Conservation (phyloP, 2,888 invertebrate genomes). For the Cremastinae sp. region DNA sequence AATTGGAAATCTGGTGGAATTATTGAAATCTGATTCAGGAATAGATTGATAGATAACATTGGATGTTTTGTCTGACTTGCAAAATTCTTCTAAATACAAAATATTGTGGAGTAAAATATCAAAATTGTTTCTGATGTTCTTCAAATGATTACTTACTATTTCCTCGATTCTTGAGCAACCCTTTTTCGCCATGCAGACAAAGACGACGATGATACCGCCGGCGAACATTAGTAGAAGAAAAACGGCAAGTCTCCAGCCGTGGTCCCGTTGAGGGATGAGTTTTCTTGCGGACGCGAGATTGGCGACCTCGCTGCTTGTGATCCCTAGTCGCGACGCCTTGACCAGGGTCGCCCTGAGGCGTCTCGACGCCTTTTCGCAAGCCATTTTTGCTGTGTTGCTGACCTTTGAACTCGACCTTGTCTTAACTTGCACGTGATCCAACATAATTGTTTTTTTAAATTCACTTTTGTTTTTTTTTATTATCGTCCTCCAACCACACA, state of each 20-base stretch:
- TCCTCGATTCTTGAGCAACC: conserved; percentile 78
- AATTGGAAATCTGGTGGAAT: too few relatives aligned
- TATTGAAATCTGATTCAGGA: too few relatives aligned
- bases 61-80: too few relatives aligned
- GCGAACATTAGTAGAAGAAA: conserved; percentile 77
- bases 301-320: conserved; percentile 74
- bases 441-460: conserved; percentile 50
- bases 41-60: too few relatives aligned
- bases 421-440: conserved; percentile 76
- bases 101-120: too few relatives aligned
- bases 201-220: conserved; percentile 76
- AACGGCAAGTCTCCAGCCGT: conserved; percentile 77
- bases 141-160: conserved; percentile 74
- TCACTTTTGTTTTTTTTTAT: neutral
- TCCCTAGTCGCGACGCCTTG: conserved; percentile 76
- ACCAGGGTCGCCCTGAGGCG: conserved; percentile 74
- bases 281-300: conserved; percentile 74
- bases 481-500: too few relatives aligned
- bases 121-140: too few relatives aligned
- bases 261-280: conserved; percentile 76
- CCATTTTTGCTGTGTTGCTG: conserved; percentile 75
- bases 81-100: too few relatives aligned
- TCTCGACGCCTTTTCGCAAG: conserved; percentile 77
- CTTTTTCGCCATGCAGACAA: conserved; percentile 76
- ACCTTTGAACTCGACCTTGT: conserved; percentile 71